Conservation (phyloP, 2,888 invertebrate genomes). For the Eugnorisma glareosa region DNA sequence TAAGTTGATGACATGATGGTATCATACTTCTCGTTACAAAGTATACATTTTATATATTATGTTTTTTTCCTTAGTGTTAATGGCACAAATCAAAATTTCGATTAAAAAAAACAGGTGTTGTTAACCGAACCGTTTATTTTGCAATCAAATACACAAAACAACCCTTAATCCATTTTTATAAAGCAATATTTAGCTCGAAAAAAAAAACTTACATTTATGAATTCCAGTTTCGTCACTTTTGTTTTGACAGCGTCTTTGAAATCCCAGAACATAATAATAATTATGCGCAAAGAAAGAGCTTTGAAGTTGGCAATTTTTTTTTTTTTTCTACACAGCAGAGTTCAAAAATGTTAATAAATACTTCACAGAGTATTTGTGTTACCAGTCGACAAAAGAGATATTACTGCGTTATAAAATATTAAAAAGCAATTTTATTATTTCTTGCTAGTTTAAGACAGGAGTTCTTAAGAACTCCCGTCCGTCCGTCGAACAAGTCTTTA, state of each 20-base stretch:
- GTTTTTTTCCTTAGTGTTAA: background rate
- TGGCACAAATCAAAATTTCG: background rate
- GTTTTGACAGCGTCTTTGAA: constrained; percentile 48
- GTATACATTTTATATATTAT: no score
- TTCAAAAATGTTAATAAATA: constrained; percentile 59
- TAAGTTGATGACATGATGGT: no score
- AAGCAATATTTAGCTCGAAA: constrained; percentile 4
- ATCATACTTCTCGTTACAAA: no score
- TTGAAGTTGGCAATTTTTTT: constrained; percentile 39
- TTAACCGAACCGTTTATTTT: background rate
- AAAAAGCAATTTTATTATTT: constrained; percentile 36
- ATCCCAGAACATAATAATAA: constrained; percentile 30
- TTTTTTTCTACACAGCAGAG: constrained; percentile 27
- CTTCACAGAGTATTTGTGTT: constrained; percentile 36
- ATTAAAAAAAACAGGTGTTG: background rate
- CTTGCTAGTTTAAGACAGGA: constrained; percentile 12
- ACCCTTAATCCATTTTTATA: background rate
- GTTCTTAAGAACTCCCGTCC: no score
- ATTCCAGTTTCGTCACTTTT: constrained; percentile 30
- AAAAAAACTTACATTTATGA: constrained; percentile 14
- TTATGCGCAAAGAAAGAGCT: constrained; percentile 38
- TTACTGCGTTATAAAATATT: constrained; percentile 24
- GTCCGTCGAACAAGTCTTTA: no score
- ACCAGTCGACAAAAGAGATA: constrained; percentile 37
- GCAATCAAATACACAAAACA: background rate